A percentile compares a stretch with the other conserved stretches of the same genome.
phyloP scores from a whole-genome alignment of 2,888 invertebrate species.

The Dryocosmus kuriphilus region DNA sequence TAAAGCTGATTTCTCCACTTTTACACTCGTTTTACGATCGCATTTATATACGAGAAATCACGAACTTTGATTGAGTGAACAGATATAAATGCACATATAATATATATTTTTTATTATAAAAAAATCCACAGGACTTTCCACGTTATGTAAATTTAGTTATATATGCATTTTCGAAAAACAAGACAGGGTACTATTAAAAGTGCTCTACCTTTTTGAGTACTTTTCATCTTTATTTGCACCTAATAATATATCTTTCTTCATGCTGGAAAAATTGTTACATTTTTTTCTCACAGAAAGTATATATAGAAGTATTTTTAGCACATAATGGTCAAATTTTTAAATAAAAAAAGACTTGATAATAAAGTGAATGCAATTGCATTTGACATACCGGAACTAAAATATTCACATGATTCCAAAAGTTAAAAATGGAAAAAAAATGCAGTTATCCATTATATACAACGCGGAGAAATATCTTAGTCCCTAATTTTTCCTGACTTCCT shows the following conservation, averaged over 20 bases:
- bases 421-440: background rate
- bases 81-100: slow-evolving; percentile 12
- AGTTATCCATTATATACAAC: background rate
- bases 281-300: too few species aligned
- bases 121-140: background rate
- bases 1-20: slow-evolving; percentile 36
- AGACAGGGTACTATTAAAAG: background rate
- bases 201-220: background rate
- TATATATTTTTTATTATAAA: background rate
- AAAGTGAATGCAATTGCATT: background rate
- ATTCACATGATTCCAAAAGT: background rate
- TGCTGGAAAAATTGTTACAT: background rate
- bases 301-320: too few species aligned
- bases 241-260: background rate
- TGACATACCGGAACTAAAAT: slow-evolving; percentile 3
- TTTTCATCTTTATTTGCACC: too few species aligned
- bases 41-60: slow-evolving; percentile 33
- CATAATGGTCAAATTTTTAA: background rate
- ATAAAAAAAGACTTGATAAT: background rate
- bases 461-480: background rate
- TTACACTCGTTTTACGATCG: slow-evolving; percentile 39
- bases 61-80: slow-evolving; percentile 39
- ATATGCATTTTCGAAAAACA: background rate
- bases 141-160: background rate
- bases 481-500: background rate